Evolutionary conservation across 2,797 vertebrate genomes (phyloP), one percentile per base, ranked within the genome.

Genomic region (Peromyscus eremicus): DNA sequence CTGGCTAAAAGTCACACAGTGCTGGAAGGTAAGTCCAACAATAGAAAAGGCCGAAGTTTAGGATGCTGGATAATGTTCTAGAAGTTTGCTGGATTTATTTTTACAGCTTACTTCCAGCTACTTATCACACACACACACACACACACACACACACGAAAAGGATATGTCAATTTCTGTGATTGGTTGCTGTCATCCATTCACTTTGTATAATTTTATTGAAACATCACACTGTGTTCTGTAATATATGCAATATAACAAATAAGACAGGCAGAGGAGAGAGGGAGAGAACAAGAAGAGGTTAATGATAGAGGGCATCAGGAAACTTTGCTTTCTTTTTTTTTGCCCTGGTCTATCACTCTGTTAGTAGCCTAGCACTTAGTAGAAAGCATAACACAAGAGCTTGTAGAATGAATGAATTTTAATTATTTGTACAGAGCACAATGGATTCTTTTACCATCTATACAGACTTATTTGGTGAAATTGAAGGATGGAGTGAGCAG

Each of bases 401-500:
- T 57, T 95, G 3, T 68, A 81, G 52, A 87, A 77, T 71, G 27
- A 40, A 83, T 90, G 43, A 16, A 82, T 90, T 95, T 95, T 79
- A 95, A 97, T 92, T 96, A 40, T 83, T 90, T 85, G 34, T 86
- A 13, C 40, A 93, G 68, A 86, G 87, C 46, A 91, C 73, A 83
- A 55, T 83, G 34, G 37, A 88, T 60, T 85, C 34, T 64, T 96
- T 95, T 52, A 92, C 66, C 70, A 52, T n/a, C 85, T 89, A 70
- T 97, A 92, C 89, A 97, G 97, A 93, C 89, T 64, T 97, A 94
- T 97, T 97, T 97, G 97, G 93, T 97, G 87, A 96, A 91, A 97
- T 57, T 96, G 96, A 97, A 98, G 97, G 97, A 97, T 97, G 96
- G 97, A 98, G 94, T 94, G 96, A 98, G 29, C 80, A 97, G 97